Conservation (phyloP, 2,113 vertebrate genomes). For the Gallinago media region DNA sequence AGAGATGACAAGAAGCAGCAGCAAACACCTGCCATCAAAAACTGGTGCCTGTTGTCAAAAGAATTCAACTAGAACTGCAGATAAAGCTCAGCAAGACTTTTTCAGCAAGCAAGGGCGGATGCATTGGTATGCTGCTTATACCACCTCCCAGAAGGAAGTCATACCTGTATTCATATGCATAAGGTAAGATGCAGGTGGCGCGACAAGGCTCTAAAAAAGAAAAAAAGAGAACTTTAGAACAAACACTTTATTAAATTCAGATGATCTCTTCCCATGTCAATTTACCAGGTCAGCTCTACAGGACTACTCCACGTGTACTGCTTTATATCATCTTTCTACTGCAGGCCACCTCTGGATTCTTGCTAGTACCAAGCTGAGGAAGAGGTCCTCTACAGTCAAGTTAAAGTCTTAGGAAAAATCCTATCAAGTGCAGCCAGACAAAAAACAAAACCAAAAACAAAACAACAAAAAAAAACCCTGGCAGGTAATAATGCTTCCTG, state of each 20-base stretch:
- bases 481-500: background rate
- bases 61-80: background rate
- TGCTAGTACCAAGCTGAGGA: background rate
- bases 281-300: background rate
- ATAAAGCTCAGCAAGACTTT: background rate
- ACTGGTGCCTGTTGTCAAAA: background rate
- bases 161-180: background rate
- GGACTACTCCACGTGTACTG: background rate
- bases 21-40: background rate
- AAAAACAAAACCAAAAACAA: background rate
- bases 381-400: background rate
- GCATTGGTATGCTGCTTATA: background rate
- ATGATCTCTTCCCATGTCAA: background rate
- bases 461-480: background rate
- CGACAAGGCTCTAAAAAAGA: background rate
- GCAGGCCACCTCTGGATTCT: background rate
- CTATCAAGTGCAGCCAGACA: background rate
- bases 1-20: background rate
- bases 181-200: background rate
- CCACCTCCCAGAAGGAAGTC: background rate
- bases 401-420: background rate
- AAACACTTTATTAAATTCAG: background rate
- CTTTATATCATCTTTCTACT: background rate
- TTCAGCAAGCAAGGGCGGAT: background rate
- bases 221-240: background rate